These are phyloP conservation scores for Miichthys miiuy DNA, from an alignment of 2,797 vertebrate species.

Conservation along the genomic window DNA sequence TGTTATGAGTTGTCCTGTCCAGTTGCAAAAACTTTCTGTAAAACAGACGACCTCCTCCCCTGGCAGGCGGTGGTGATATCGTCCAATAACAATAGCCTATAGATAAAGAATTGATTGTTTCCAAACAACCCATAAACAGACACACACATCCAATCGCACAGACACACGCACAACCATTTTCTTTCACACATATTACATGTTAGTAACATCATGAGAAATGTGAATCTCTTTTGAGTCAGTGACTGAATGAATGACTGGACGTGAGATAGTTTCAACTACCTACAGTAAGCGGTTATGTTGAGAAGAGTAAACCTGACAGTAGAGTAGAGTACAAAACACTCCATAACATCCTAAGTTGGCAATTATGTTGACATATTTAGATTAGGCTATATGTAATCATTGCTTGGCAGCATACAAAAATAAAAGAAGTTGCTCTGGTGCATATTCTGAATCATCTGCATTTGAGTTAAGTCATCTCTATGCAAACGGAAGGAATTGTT, in stretches of 20 bases:
- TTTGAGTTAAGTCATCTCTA: conserved; percentile 65
- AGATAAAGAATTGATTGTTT: conserved; percentile 74
- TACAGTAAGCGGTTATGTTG: conserved; percentile 52
- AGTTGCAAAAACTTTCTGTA: conserved; percentile 52
- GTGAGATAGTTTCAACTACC: conserved; percentile 51
- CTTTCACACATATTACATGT: conserved; percentile 67
- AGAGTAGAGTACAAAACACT: conserved; percentile 77
- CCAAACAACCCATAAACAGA: conserved; percentile 58
- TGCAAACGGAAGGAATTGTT: conserved; percentile 71
- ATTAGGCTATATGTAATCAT: conserved; percentile 77
- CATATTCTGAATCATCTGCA: conserved; percentile 81
- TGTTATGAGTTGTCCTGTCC: conserved; percentile 44
- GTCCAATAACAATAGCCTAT: conserved; percentile 69
- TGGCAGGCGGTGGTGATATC: conserved; percentile 45
- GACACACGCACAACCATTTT: conserved; percentile 41
- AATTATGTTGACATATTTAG: conserved; percentile 77
- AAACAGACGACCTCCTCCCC: conserved; percentile 38
- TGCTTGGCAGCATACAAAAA: conserved; percentile 86
- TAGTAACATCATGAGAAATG: conserved; percentile 59
- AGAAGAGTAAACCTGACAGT: conserved; percentile 72
- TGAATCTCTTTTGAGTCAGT: conserved; percentile 52
- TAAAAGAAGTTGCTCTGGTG: conserved; percentile 86
- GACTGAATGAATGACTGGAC: conserved; percentile 44
- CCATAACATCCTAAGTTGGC: conserved; percentile 76
- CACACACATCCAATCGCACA: conserved; percentile 49